Percentiles rank a stretch among this genome's conserved stretches.
Conservation (phyloP, 1,140 invertebrate genomes). For the Trigoniulus corallinus region DNA sequence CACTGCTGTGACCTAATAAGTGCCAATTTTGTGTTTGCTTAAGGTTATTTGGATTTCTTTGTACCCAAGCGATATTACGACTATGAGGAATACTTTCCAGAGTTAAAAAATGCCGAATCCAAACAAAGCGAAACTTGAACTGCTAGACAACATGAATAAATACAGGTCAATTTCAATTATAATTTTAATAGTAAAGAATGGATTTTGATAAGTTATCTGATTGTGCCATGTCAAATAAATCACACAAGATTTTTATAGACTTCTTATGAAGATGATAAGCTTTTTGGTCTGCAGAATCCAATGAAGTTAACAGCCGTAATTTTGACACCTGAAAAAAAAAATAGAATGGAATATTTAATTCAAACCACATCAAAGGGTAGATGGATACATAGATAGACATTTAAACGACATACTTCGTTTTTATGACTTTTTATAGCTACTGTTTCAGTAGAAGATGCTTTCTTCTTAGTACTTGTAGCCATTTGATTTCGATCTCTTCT, state of each 20-base stretch:
- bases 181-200: too few species aligned
- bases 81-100: slow-evolving; percentile 49
- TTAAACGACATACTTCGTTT: too few species aligned
- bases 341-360: too few species aligned
- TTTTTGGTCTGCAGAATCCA: neutral
- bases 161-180: neutral
- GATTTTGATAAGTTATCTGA: neutral
- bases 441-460: too few species aligned
- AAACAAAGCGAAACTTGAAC: neutral
- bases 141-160: neutral
- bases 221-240: neutral
- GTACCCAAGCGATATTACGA: slow-evolving; percentile 63
- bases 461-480: too few species aligned
- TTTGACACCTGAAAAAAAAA: too few species aligned
- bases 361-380: too few species aligned
- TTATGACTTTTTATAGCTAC: too few species aligned
- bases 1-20: too few species aligned
- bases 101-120: neutral
- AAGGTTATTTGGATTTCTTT: slow-evolving; percentile 39
- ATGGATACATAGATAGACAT: too few species aligned
- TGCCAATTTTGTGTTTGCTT: slow-evolving; percentile 9
- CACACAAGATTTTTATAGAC: neutral
- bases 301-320: neutral
- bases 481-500: too few species aligned
- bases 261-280: neutral